Percentiles rank a stretch among this genome's conserved stretches.
Conservation (phyloP, 2,113 vertebrate species). For the Laticauda colubrina region DNA sequence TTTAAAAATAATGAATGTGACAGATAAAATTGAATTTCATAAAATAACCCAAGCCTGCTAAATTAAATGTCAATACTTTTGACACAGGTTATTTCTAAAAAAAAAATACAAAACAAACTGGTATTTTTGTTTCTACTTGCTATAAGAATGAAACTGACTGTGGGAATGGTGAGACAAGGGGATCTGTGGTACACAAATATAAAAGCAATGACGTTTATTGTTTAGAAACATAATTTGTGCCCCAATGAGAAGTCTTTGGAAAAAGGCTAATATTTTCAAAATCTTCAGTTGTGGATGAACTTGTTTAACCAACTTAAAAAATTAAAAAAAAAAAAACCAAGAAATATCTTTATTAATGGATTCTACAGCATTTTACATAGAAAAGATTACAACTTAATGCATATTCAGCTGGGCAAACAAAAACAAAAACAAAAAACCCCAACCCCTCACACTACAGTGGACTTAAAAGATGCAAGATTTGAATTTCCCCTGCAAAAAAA, state of each 20-base stretch:
- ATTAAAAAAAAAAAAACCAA: constrained; percentile 59
- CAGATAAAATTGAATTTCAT: constrained; percentile 43
- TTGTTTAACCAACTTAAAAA: constrained; percentile 65
- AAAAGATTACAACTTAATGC: constrained; percentile 74
- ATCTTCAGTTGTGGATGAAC: constrained; percentile 58
- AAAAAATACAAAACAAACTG: neutral
- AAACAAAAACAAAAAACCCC: neutral
- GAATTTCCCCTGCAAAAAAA: constrained; percentile 82
- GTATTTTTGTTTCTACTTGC: constrained; percentile 23
- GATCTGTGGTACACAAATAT: constrained; percentile 36
- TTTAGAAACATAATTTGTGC: constrained; percentile 60
- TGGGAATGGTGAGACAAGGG: constrained; percentile 31
- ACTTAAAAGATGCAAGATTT: constrained; percentile 76
- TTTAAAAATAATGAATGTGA: constrained; percentile 48
- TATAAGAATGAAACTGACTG: constrained; percentile 23
- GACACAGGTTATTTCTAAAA: constrained; percentile 14
- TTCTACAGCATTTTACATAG: constrained; percentile 74
- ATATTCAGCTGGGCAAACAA: constrained; percentile 69
- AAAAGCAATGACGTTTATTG: constrained; percentile 28
- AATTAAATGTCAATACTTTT: constrained; percentile 31
- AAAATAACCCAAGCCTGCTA: constrained; percentile 32
- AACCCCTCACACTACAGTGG: constrained; percentile 59
- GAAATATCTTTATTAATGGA: constrained; percentile 75
- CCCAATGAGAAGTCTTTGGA: constrained; percentile 63
- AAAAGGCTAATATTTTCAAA: constrained; percentile 55